Percentiles rank a stretch among this genome's conserved stretches.
Conservation (phyloP, 2,797 vertebrate species). For the Megaceryle alcyon region DNA sequence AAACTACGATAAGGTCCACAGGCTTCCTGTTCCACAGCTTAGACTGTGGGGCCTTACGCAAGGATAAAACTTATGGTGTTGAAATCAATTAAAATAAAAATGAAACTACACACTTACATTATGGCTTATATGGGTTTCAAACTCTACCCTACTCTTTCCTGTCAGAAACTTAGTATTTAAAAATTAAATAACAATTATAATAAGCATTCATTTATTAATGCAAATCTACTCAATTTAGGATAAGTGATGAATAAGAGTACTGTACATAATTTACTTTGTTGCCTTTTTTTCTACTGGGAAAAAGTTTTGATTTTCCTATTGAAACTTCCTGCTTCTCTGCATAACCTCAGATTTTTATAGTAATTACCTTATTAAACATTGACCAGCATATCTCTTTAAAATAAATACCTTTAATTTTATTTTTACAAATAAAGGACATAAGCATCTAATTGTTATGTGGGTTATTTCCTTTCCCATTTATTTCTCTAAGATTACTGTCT, state of each 20-base stretch:
- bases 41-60: not conserved
- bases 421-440: not conserved
- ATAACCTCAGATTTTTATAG: not conserved
- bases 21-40: not conserved
- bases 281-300: not conserved
- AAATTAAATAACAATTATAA: not conserved
- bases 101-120: not conserved
- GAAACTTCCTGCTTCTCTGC: not conserved
- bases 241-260: not conserved
- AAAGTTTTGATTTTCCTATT: not conserved
- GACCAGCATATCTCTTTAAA: not conserved
- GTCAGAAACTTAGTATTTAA: not conserved
- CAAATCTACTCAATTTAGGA: not conserved
- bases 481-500: not conserved
- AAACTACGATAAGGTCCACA: not conserved
- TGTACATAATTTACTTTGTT: not conserved
- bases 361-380: not conserved
- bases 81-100: not conserved
- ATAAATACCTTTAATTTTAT: not conserved
- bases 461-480: not conserved
- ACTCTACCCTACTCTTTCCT: not conserved
- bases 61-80: not conserved
- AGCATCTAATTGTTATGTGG: not conserved
- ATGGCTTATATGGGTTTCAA: not conserved
- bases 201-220: not conserved